Conservation (phyloP, 1,140 invertebrate species). For the Polypedilum vanderplanki region DNA sequence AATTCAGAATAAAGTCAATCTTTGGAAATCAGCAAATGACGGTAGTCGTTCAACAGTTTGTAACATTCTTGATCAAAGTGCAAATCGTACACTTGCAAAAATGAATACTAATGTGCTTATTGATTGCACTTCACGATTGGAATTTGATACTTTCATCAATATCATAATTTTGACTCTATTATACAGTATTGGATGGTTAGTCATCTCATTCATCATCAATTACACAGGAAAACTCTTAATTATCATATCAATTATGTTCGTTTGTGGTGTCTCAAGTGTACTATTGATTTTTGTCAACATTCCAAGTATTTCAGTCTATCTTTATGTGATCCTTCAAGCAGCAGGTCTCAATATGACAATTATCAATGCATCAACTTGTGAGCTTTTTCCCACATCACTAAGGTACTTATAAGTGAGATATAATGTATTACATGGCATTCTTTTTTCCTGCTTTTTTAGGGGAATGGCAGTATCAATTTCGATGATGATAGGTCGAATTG, state of each 20-base stretch:
- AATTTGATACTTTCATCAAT: neutral
- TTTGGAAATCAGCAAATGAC: neutral
- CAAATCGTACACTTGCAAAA: neutral
- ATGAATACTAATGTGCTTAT: neutral
- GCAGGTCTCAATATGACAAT: constrained; percentile 36
- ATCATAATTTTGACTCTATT: neutral
- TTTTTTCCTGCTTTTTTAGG: neutral
- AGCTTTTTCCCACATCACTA: constrained; percentile 38
- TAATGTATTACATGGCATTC: neutral
- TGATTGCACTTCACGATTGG: neutral
- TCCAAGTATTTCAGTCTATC: constrained; percentile 33
- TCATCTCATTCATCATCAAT: neutral
- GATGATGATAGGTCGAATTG: neutral
- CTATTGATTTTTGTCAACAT: constrained; percentile 29
- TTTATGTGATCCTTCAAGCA: constrained; percentile 32
- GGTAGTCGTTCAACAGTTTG: constrained; percentile 8
- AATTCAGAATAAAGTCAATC: neutral
- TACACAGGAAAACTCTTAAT: neutral
- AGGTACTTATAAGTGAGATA: constrained; percentile 32
- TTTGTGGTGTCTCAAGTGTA: constrained; percentile 31
- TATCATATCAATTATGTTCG: neutral
- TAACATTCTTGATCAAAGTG: neutral
- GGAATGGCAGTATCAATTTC: neutral
- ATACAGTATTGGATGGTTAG: neutral
- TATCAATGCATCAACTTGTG: constrained; percentile 37